These are phyloP conservation scores for Sapayoa aenigma DNA, from an alignment of 2,113 vertebrate species.

Conservation along the genomic window DNA sequence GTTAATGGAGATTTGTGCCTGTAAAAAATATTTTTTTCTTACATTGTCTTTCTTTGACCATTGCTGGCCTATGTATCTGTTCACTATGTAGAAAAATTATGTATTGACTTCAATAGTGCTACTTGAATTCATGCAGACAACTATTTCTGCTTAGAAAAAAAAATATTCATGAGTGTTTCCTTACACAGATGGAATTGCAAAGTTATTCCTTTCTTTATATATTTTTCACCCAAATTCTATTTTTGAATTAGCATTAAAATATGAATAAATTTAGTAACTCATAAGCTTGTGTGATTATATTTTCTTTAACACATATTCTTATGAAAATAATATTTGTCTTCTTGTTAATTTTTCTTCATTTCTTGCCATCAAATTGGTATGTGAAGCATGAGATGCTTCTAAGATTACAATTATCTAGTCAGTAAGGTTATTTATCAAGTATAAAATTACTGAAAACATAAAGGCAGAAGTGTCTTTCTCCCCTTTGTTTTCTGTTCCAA, in stretches of 20 bases:
- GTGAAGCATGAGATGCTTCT: not conserved
- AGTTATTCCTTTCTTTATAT: not conserved
- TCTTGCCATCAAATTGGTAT: not conserved
- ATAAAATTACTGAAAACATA: not conserved
- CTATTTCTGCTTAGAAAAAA: not conserved
- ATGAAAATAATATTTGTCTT: not conserved
- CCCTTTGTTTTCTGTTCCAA: not conserved
- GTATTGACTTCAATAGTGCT: not conserved
- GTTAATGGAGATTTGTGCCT: not conserved
- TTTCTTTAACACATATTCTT: not conserved
- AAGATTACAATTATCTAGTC: not conserved
- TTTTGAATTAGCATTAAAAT: not conserved
- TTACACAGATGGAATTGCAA: not conserved
- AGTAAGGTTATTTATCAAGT: not conserved
- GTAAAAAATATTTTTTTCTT: not conserved
- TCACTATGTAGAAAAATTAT: not conserved
- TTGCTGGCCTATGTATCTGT: not conserved
- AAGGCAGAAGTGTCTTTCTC: not conserved
- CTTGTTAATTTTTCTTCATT: slow-evolving; percentile 2
- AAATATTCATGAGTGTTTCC: not conserved
- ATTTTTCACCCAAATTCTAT: not conserved
- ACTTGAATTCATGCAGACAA: not conserved
- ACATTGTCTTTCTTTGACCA: not conserved
- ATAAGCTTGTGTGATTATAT: not conserved
- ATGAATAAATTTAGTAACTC: not conserved